A percentile compares a stretch with the other conserved stretches of the same genome.
These are phyloP conservation scores for Aphodius granarius DNA, from an alignment of 2,888 invertebrate genomes.

Conservation along the genomic window DNA sequence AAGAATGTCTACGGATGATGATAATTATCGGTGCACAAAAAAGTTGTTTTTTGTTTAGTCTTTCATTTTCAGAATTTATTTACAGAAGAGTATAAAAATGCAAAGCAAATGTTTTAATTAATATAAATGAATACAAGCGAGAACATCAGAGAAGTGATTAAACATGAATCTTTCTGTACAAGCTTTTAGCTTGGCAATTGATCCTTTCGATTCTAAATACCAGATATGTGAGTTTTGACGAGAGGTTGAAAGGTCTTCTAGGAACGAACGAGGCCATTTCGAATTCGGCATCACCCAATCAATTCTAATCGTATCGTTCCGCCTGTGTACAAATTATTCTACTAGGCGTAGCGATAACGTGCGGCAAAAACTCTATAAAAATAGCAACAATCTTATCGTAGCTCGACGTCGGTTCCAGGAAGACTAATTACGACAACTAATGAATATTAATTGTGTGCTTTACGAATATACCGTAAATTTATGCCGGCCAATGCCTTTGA, in stretches of 20 bases:
- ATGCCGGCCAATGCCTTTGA: background rate
- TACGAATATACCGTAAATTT: background rate
- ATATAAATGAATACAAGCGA: no score
- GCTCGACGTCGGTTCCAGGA: background rate
- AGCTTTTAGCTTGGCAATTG: no score
- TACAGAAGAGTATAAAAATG: no score
- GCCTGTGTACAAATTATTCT: background rate
- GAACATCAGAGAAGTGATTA: no score
- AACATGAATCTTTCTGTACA: no score
- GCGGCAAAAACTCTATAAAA: background rate
- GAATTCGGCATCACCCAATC: background rate
- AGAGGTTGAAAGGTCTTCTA: background rate
- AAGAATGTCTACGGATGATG: no score
- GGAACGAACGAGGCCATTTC: background rate
- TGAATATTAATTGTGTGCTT: background rate
- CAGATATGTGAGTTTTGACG: background rate
- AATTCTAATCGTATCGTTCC: background rate
- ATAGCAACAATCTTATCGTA: background rate
- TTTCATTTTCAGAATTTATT: no score
- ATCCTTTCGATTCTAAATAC: no score
- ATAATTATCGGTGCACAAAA: no score
- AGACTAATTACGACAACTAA: background rate
- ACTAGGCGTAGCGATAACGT: background rate
- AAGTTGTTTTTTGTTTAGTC: no score
- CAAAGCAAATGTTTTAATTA: no score